These are phyloP conservation scores for Sceloporus undulatus DNA, from an alignment of 2,113 vertebrate species.

Conservation along the genomic window DNA sequence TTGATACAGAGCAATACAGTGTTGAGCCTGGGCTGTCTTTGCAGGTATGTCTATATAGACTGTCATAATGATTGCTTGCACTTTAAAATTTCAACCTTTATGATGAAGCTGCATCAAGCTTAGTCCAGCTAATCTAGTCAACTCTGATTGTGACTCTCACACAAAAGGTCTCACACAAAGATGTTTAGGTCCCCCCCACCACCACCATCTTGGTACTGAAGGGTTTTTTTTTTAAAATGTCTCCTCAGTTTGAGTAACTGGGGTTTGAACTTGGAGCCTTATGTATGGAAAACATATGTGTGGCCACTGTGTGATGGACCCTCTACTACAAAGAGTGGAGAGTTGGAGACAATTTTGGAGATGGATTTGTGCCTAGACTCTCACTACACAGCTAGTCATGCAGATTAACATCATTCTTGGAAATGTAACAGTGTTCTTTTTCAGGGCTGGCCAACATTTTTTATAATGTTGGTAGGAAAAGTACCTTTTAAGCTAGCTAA, in stretches of 20 bases:
- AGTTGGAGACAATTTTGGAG: slow-evolving; percentile 64
- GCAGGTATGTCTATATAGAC: too few species aligned
- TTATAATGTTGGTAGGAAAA: slow-evolving; percentile 63
- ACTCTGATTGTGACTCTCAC: not conserved
- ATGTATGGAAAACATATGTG: not conserved
- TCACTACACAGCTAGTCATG: slow-evolving; percentile 66
- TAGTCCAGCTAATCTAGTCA: not conserved
- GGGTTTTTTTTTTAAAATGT: not conserved
- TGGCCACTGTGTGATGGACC: slow-evolving; percentile 52
- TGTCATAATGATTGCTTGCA: too few species aligned
- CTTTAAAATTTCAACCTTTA: too few species aligned
- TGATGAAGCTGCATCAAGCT: not conserved
- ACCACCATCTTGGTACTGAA: not conserved
- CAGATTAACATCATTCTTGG: slow-evolving; percentile 58
- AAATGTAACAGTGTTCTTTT: slow-evolving; percentile 43
- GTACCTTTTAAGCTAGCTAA: slow-evolving; percentile 55
- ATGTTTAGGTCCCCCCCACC: too few species aligned
- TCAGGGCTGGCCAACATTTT: slow-evolving; percentile 32
- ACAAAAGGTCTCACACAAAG: too few species aligned
- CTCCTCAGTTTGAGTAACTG: not conserved
- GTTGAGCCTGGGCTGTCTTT: too few species aligned
- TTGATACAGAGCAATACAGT: too few species aligned
- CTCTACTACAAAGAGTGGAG: slow-evolving; percentile 70
- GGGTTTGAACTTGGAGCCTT: not conserved
- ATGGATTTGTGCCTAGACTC: slow-evolving; percentile 62